These are phyloP conservation scores for Takifugu flavidus DNA, from an alignment of 2,113 vertebrate species.

Conservation along the genomic window DNA sequence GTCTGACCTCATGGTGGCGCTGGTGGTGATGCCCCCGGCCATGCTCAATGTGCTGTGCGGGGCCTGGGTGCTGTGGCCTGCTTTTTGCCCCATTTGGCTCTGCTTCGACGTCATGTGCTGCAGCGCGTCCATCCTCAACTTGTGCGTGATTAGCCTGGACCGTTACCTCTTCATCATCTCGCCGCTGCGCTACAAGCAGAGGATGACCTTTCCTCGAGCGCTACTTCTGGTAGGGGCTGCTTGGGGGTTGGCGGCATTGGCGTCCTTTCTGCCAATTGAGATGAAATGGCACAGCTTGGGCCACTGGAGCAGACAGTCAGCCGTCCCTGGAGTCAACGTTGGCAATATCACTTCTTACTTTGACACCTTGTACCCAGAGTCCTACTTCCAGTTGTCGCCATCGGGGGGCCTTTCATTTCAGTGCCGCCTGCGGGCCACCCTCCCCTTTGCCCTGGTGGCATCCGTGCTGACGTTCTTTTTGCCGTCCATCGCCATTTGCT, in stretches of 20 bases:
- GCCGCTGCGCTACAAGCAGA: constrained; percentile 91
- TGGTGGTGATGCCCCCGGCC: constrained; percentile 97
- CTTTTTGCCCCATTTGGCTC: constrained; percentile 90
- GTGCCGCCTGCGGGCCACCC: constrained; percentile 86
- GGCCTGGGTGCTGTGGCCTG: constrained; percentile 84
- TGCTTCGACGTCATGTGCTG: constrained; percentile 98
- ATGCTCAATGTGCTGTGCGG: constrained; percentile 93
- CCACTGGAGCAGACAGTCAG: constrained; percentile 33
- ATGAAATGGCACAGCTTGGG: constrained; percentile 92
- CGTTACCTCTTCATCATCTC: constrained; percentile 95
- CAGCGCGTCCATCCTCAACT: constrained; percentile 96
- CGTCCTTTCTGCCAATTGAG: constrained; percentile 93
- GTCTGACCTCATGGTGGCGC: constrained; percentile 94
- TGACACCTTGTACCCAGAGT: constrained; percentile 51
- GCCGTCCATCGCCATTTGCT: constrained; percentile 90
- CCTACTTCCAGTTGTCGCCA: constrained; percentile 65
- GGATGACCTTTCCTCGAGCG: constrained; percentile 87
- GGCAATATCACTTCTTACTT: constrained; percentile 49
- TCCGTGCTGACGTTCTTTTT: constrained; percentile 95
- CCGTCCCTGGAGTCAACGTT: background rate
- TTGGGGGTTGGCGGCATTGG: constrained; percentile 85
- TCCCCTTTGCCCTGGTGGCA: constrained; percentile 90
- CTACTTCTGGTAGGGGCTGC: constrained; percentile 84
- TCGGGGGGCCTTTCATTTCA: constrained; percentile 68
- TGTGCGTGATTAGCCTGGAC: constrained; percentile 95